These are phyloP conservation scores for Platygyra sinensis DNA, from an alignment of 64 coral and sea anemone genomes.

Conservation along the genomic window DNA sequence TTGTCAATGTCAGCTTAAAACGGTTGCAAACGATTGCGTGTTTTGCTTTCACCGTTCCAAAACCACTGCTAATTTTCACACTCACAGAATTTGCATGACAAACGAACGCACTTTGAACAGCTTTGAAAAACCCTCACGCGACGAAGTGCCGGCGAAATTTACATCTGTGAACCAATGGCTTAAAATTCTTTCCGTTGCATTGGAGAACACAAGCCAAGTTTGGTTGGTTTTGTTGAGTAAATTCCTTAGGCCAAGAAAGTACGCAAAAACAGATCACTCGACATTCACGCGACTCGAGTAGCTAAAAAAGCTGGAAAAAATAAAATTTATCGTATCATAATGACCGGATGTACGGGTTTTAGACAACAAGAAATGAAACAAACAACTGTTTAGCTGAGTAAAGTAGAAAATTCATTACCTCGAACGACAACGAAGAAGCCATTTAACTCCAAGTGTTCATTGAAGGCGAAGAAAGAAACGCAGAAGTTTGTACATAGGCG, in stretches of 20 bases:
- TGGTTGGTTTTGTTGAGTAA: too few species aligned
- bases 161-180: too few species aligned
- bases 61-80: neutral
- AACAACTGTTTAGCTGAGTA: neutral
- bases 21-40: neutral
- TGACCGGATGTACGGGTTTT: neutral
- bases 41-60: neutral
- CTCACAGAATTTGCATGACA: neutral
- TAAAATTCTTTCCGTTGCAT: too few species aligned
- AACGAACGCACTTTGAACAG: neutral
- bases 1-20: neutral
- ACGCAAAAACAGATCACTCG: too few species aligned
- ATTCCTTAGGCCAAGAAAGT: too few species aligned
- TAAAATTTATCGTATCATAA: neutral
- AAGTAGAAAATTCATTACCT: slow-evolving; percentile 30
- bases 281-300: too few species aligned
- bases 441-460: neutral
- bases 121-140: neutral
- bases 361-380: slow-evolving; percentile 12
- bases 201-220: too few species aligned
- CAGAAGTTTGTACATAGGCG: neutral
- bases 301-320: too few species aligned
- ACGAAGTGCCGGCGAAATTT: neutral
- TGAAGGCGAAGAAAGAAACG: neutral
- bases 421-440: neutral